phyloP scores from a whole-genome alignment of 1,140 invertebrate genomes.

The Carposina sasakii region DNA sequence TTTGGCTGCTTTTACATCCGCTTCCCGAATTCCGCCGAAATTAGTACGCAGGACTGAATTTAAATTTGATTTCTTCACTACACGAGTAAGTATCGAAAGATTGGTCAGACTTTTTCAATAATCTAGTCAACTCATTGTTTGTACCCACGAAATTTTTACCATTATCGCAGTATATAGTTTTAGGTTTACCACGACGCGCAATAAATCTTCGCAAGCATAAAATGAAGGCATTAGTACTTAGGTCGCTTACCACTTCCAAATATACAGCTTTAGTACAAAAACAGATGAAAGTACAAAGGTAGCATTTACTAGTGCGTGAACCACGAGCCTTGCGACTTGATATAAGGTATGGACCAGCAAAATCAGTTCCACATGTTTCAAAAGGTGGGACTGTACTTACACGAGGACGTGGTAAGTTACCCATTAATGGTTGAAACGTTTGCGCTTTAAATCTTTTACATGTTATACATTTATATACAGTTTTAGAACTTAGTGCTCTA shows the following conservation, averaged over 20 bases:
- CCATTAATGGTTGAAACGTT: slow-evolving; percentile 16
- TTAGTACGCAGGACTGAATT: slow-evolving; percentile 4
- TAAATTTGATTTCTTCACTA: not conserved
- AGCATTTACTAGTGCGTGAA: slow-evolving; percentile 24
- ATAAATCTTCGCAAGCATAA: slow-evolving; percentile 11
- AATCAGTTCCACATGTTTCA: slow-evolving; percentile 25
- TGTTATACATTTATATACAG: slow-evolving; percentile 4
- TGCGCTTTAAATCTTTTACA: slow-evolving; percentile 2
- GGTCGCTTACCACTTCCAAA: slow-evolving; percentile 20
- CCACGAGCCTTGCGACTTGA: slow-evolving; percentile 24
- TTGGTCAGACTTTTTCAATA: not conserved
- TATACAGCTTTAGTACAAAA: slow-evolving; percentile 31
- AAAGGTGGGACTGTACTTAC: slow-evolving; percentile 9
- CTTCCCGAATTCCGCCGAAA: not conserved
- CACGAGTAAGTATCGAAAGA: not conserved
- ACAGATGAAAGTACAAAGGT: slow-evolving; percentile 38
- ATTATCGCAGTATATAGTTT: slow-evolving; percentile 13
- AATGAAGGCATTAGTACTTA: slow-evolving; percentile 12
- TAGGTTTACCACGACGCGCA: slow-evolving; percentile 2
- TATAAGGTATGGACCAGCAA: slow-evolving; percentile 28
- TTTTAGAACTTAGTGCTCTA: not conserved
- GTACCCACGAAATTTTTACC: slow-evolving; percentile 15
- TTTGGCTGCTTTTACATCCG: not conserved
- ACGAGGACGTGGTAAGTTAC: slow-evolving; percentile 9
- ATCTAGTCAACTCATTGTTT: not conserved